phyloP scores from a whole-genome alignment of 2,797 vertebrate species.

The Neostethus bicornis region DNA sequence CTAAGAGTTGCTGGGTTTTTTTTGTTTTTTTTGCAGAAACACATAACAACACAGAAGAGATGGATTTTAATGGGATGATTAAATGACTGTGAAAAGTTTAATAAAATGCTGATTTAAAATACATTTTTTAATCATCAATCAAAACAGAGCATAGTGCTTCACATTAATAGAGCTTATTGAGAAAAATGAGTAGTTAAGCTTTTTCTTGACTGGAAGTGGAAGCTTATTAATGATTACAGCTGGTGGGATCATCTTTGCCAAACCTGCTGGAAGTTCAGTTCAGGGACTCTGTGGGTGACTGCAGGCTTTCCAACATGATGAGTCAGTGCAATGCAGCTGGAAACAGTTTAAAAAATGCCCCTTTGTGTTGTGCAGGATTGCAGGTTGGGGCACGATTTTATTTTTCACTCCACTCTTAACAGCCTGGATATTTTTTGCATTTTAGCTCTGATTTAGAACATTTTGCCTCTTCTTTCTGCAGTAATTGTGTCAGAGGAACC shows the following conservation, averaged over 20 bases:
- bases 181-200: constrained; percentile 8
- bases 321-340: constrained; percentile 51
- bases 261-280: constrained; percentile 39
- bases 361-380: constrained; percentile 30
- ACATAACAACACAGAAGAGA: constrained; percentile 16
- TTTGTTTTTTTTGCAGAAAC: constrained; percentile 1
- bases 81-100: neutral
- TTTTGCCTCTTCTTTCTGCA: constrained; percentile 16
- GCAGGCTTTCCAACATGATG: constrained; percentile 20
- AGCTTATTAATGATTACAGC: constrained; percentile 52
- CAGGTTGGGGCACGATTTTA: constrained; percentile 31
- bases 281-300: constrained; percentile 28
- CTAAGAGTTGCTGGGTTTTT: neutral
- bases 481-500: constrained; percentile 3
- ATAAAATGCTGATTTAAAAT: too few relatives aligned
- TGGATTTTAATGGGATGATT: constrained; percentile 14
- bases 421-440: constrained; percentile 19
- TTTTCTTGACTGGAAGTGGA: constrained; percentile 38
- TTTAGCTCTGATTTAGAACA: constrained; percentile 16
- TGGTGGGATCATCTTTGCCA: constrained; percentile 33
- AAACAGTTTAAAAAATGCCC: constrained; percentile 43
- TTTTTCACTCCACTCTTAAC: constrained; percentile 23
- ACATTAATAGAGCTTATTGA: too few relatives aligned
- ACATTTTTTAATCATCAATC: too few relatives aligned
- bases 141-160: too few relatives aligned